Percentiles rank a stretch among this genome's conserved stretches.
These are phyloP conservation scores for Ceratotherium simum DNA, from an alignment of 2,113 vertebrate genomes.

Conservation along the genomic window DNA sequence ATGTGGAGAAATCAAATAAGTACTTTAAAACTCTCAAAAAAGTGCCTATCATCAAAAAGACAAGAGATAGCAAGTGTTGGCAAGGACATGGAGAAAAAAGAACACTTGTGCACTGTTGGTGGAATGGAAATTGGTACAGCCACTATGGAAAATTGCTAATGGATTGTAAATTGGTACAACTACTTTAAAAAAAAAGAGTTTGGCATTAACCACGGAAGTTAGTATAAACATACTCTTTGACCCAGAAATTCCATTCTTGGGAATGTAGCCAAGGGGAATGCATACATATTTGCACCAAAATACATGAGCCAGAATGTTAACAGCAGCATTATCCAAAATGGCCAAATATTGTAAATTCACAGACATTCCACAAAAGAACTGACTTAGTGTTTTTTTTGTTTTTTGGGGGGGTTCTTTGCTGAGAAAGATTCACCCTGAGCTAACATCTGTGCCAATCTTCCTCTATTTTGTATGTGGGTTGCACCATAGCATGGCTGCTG, in stretches of 20 bases:
- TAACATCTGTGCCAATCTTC: no score
- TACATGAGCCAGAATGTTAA: neutral
- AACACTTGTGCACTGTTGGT: neutral
- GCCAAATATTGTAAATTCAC: neutral
- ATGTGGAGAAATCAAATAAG: constrained; percentile 96
- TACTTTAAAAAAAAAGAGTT: neutral
- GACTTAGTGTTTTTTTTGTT: no score
- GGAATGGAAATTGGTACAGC: neutral
- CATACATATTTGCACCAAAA: neutral
- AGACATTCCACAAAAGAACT: neutral
- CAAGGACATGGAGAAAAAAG: neutral
- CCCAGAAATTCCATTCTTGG: neutral
- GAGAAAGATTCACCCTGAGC: no score
- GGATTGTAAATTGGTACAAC: neutral
- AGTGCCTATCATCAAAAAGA: neutral
- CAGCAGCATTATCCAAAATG: neutral
- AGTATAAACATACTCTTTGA: neutral
- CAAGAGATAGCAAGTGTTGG: neutral
- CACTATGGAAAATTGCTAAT: neutral
- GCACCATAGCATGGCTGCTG: no score
- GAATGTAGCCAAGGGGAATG: neutral
- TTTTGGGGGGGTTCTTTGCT: no score
- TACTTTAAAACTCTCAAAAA: constrained; percentile 86
- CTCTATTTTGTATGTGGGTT: no score
- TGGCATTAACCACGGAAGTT: neutral